Percentiles rank a stretch among this genome's conserved stretches.
These are phyloP conservation scores for Passerina amoena DNA, from an alignment of 2,113 vertebrate species.

Conservation along the genomic window DNA sequence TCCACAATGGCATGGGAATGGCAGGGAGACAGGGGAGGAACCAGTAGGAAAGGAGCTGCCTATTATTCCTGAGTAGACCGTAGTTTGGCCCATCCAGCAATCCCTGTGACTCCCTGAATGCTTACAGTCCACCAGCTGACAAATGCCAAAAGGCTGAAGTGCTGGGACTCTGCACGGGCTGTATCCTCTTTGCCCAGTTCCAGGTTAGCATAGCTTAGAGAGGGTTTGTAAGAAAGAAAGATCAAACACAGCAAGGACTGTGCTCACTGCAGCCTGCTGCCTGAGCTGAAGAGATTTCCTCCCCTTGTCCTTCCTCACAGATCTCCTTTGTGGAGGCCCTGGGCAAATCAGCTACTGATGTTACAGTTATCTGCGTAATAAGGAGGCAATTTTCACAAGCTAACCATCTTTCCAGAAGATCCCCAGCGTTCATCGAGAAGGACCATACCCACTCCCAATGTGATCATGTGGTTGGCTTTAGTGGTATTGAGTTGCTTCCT, in stretches of 20 bases:
- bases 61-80: neutral
- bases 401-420: neutral
- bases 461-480: neutral
- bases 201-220: neutral
- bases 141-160: neutral
- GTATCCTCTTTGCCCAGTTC: neutral
- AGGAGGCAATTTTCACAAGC: neutral
- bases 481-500: neutral
- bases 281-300: neutral
- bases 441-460: neutral
- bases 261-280: neutral
- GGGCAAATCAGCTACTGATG: neutral
- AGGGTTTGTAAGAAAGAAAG: neutral
- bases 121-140: neutral
- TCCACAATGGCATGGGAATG: neutral
- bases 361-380: neutral
- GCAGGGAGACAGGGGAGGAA: neutral
- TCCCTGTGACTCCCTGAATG: neutral
- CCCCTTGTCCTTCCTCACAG: neutral
- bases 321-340: accelerated
- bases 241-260: neutral
- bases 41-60: neutral
- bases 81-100: neutral
- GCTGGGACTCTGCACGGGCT: neutral
- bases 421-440: neutral